phyloP scores from a whole-genome alignment of 2,797 vertebrate species.

The Sebastes steindachneri region DNA sequence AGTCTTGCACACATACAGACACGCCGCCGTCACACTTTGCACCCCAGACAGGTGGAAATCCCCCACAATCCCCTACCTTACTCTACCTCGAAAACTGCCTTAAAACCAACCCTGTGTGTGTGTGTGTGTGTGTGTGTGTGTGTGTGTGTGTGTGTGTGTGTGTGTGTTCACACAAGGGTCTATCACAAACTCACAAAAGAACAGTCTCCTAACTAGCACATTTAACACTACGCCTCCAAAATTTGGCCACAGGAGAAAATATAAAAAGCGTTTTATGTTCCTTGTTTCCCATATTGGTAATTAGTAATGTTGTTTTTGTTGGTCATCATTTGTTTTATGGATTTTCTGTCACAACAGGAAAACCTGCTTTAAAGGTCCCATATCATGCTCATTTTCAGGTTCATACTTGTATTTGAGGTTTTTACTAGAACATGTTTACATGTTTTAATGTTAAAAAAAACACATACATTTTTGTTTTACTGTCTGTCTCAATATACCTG shows the following conservation, averaged over 20 bases:
- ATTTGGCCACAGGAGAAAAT: conserved; percentile 4
- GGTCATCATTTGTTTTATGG: neutral
- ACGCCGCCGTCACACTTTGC: conserved; percentile 31
- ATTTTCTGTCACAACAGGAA: neutral
- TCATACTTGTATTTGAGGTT: neutral
- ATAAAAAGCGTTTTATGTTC: neutral
- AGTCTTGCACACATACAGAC: neutral
- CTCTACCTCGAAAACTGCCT: conserved; percentile 34
- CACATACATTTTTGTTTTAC: no score
- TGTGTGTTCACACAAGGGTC: neutral
- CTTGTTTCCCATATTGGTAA: neutral
- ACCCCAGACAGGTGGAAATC: conserved; percentile 63
- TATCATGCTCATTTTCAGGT: neutral
- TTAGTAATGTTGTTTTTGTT: neutral
- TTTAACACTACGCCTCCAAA: neutral
- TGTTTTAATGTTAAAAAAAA: neutral
- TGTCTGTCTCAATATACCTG: no score
- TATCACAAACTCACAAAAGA: neutral
- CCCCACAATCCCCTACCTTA: conserved; percentile 51
- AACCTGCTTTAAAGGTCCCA: neutral
- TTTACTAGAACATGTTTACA: neutral
- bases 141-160: conserved; percentile 13
- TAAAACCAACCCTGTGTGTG: conserved; percentile 5
- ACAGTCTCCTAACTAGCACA: neutral
- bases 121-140: neutral